Evolutionary conservation across 2,888 invertebrate genomes (phyloP).

Genomic region (Callyntrura sp.): DNA sequence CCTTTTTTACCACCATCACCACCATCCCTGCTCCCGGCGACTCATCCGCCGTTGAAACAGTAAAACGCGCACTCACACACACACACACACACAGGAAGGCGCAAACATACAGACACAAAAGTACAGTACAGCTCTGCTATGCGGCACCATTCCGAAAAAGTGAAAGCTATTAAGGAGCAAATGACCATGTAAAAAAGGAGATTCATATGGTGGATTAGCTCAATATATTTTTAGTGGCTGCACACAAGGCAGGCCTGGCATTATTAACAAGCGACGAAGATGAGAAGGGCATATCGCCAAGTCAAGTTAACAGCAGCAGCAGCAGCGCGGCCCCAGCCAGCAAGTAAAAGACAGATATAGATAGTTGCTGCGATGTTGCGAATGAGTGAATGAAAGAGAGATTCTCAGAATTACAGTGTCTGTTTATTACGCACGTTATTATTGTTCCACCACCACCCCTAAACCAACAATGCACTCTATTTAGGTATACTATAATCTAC

Average conservation of each 20-base stretch:
- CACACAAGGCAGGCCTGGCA: conserved; percentile 42
- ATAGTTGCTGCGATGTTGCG: conserved; percentile 1
- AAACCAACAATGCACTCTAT: conserved; percentile 34
- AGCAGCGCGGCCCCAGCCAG: conserved; percentile 11
- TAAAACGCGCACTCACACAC: background rate
- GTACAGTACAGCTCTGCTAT: conserved; percentile 5
- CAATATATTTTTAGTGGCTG: conserved; percentile 60
- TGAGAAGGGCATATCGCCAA: conserved; percentile 41
- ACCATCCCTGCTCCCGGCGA: background rate
- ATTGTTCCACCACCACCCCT: conserved; percentile 40
- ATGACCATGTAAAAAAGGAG: conserved; percentile 56
- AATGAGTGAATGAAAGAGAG: conserved; percentile 52
- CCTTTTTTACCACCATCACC: conserved; percentile 18
- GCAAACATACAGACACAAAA: conserved; percentile 22
- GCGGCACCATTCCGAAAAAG: conserved; percentile 45
- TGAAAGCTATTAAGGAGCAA: conserved; percentile 54
- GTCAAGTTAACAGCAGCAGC: conserved; percentile 26
- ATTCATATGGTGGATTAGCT: conserved; percentile 58
- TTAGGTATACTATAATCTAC: background rate
- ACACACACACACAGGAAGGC: background rate
- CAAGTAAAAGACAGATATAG: conserved; percentile 35
- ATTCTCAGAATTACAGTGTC: conserved; percentile 65
- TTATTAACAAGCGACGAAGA: conserved; percentile 47
- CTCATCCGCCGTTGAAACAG: background rate
- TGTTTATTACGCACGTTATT: conserved; percentile 64